Base-by-base conservation (phyloP, 2,888 invertebrate genomes). In the Stenolophus ochropezus region DNA sequence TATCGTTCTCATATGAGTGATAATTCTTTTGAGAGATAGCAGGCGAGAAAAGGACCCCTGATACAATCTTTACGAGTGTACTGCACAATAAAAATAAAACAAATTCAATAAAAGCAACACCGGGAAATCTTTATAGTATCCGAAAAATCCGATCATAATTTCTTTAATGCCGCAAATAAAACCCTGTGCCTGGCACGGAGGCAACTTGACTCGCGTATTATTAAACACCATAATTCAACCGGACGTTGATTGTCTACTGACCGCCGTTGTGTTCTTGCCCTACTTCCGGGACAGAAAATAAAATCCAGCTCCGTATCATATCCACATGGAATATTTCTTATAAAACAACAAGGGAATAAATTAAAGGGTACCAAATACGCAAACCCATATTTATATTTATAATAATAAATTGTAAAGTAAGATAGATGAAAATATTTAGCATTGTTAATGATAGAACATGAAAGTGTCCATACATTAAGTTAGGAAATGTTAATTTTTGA, bases 131-230 rank as follows among this genome's bases (percentile, higher is more conserved):
- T 61, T 61, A 25, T 61, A 61, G 61, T 61, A 61, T 61, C 61
- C 61, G 61, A 61, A 61, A 61, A 69, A 69, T 69, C 69, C 69
- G 69, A 69, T 69, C 69, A 69, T 69, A 69, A 69, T 73, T 73
- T 73, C 73, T 73, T 51, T 49, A 73, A 73, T 51, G 47, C 23
- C 49, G 21, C 49, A 20, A 73, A 73, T 73, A 73, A 73, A 73
- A 73, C 1, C 23, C 20, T n/a, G 21, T 14, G 14, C 51, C 8
- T 4, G 16, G 18, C 33, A 71, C 33, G 33, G 42, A 71, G 18
- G 71, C 16, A 42, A 73, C 47, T 51, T 51, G 73, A 49, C 51
- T 73, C 51, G 49, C 51, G 47, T 73, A 73, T 73, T 73, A 73
- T 73, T 49, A 73, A 73, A 73, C 51, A 51, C 51, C 73, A 73